phyloP scores from a whole-genome alignment of 2,888 invertebrate species.

The Hoplodrina ambigua region DNA sequence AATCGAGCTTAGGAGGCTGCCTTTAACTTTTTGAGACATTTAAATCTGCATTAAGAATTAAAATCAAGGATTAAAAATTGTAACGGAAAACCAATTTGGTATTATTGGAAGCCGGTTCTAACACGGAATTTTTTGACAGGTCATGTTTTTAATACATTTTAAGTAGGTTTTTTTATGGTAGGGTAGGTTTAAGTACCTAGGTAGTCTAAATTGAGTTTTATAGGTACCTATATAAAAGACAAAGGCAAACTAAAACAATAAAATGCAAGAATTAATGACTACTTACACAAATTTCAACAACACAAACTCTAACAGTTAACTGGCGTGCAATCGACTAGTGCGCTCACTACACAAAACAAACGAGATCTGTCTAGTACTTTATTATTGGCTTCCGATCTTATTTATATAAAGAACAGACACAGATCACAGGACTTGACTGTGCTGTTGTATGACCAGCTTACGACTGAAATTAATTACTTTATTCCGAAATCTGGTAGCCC shows the following conservation, averaged over 20 bases:
- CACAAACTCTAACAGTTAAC: constrained; percentile 39
- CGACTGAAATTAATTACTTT: constrained; percentile 86
- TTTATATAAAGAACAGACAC: constrained; percentile 76
- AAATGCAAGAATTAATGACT: constrained; percentile 9
- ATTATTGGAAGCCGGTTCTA: background rate
- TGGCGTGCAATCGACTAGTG: constrained; percentile 59
- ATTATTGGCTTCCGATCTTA: constrained; percentile 77
- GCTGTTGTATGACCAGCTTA: constrained; percentile 78
- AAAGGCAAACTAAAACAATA: background rate
- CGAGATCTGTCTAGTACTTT: constrained; percentile 67
- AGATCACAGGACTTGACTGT: constrained; percentile 70
- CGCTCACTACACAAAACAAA: constrained; percentile 71
- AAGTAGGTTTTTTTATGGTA: too few species aligned
- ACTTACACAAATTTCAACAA: constrained; percentile 51
- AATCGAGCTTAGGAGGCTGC: too few species aligned
- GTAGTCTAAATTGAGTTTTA: too few species aligned
- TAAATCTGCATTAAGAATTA: too few species aligned
- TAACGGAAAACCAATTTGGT: too few species aligned
- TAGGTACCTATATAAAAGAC: too few species aligned
- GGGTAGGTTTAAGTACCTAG: too few species aligned
- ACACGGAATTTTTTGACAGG: too few species aligned
- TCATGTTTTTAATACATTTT: too few species aligned
- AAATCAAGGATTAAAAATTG: too few species aligned
- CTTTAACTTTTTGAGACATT: too few species aligned
- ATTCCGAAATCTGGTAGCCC: constrained; percentile 77